Base-by-base conservation (phyloP, 2,888 invertebrate species). In the Paralinhomoeus sp. region DNA sequence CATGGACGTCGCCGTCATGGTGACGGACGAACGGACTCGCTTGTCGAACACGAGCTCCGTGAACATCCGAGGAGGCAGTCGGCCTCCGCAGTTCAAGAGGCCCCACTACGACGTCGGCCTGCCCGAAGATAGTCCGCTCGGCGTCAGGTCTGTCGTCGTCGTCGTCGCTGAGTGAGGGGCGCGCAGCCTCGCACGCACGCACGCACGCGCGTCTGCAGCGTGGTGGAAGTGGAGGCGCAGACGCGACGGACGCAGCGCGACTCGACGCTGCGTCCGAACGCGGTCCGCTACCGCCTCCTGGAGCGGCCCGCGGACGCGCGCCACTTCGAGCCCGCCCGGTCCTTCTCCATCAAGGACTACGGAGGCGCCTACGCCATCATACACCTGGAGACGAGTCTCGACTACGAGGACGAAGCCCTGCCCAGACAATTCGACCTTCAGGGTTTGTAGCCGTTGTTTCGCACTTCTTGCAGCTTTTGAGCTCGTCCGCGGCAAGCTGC, bases 81-180 rank as follows among this genome's bases (percentile, higher is more conserved):
- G 91, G 33, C 82, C 87, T 0, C 97, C 97, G 0, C 93, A 97
- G 67, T 93, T 97, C 69, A 89, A 85, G 64, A 77, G 89, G 72
- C 79, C 80, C 7, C 78, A 80, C 55, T 97, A 93, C 64, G 80
- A 81, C 61, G 84, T 87, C 0, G 83, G 83, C 62, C 87, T 93
- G 52, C 83, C 84, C 1, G 93, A 97, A 67, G 87, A 89, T 48
- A 85, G 85, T 65, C 83, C 83, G 36, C 78, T 85, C 54, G 85
- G 85, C 50, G 85, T 84, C 51, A 82, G 56, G 56, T 56, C 36
- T 12, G 37, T 37, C 17, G 5, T 12, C 3, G 27, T 27, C 27
- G 27, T 27, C 12, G 27, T 27, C n/a, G n/a, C n/a, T n/a, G n/a
- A n/a, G n/a, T n/a, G n/a, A n/a, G n/a, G n/a, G n/a, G n/a, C n/a